These are phyloP conservation scores for Epinotia demarniana DNA, from an alignment of 2,888 invertebrate species.

Conservation along the genomic window DNA sequence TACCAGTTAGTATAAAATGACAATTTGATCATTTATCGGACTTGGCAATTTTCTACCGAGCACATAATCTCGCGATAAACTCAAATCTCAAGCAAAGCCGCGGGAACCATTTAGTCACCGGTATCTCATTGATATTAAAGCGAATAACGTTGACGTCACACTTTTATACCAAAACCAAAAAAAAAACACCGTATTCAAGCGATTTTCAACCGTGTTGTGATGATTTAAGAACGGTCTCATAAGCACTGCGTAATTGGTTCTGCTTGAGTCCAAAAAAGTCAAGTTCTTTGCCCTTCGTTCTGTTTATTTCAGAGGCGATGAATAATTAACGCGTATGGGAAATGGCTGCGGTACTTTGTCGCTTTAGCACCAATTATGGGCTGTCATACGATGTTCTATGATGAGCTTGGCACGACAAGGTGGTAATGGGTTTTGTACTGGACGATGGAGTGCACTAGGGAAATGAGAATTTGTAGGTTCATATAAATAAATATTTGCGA, in stretches of 20 bases:
- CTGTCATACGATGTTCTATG: background rate
- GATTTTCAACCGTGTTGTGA: background rate
- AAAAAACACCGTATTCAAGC: background rate
- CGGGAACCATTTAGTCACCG: background rate
- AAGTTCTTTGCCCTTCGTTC: conserved; percentile 45
- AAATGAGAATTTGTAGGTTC: background rate
- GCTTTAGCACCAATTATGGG: background rate
- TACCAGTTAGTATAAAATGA: too few species aligned
- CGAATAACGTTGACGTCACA: conserved; percentile 8
- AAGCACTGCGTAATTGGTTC: background rate
- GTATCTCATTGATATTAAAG: conserved; percentile 6
- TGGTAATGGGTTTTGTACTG: background rate
- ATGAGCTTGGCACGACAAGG: background rate
- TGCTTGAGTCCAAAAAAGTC: conserved; percentile 43
- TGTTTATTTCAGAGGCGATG: conserved; percentile 39
- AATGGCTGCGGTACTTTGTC: conserved; percentile 20
- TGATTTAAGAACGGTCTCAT: background rate
- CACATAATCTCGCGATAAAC: background rate
- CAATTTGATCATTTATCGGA: background rate
- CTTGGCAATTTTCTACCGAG: background rate
- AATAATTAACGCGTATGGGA: conserved; percentile 41
- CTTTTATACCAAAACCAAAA: conserved; percentile 6
- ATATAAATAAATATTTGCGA: too few species aligned
- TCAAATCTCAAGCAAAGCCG: background rate
- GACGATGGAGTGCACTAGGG: background rate